These are phyloP conservation scores for Diarsia rubi DNA, from an alignment of 2,888 invertebrate species.

Conservation along the genomic window DNA sequence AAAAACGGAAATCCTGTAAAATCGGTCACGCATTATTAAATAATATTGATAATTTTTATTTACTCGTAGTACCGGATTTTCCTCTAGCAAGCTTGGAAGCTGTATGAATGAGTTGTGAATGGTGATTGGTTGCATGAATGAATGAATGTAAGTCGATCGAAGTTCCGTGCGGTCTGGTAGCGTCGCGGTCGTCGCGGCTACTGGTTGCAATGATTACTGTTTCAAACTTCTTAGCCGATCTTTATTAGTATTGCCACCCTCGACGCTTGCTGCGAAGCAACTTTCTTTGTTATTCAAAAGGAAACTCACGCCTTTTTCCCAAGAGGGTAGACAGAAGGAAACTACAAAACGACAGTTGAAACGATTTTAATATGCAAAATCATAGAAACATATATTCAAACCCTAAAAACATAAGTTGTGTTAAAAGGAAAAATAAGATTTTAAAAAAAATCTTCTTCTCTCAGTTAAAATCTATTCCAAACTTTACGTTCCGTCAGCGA, in stretches of 20 bases:
- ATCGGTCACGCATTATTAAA: slow-evolving; percentile 32
- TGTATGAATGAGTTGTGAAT: slow-evolving; percentile 38
- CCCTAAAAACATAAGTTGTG: too few relatives aligned
- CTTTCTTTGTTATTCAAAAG: background rate
- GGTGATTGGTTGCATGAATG: slow-evolving; percentile 27
- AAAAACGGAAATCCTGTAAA: slow-evolving; percentile 36
- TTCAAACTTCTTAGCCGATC: slow-evolving; percentile 55
- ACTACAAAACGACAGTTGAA: background rate
- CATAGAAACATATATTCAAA: too few relatives aligned
- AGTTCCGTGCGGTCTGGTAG: slow-evolving; percentile 67
- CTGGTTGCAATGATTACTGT: slow-evolving; percentile 71
- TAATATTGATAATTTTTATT: slow-evolving; percentile 17
- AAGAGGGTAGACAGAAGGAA: background rate
- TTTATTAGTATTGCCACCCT: slow-evolving; percentile 57
- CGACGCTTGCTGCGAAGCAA: slow-evolving; percentile 32
- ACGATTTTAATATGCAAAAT: too few relatives aligned
- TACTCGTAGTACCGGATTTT: slow-evolving; percentile 50
- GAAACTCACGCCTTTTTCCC: background rate
- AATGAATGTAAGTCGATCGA: slow-evolving; percentile 53
- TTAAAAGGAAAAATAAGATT: background rate
- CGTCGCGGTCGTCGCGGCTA: slow-evolving; percentile 65
- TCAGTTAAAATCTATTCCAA: background rate
- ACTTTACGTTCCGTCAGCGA: background rate
- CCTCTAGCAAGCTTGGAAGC: slow-evolving; percentile 47
- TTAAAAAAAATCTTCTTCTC: background rate